Conservation (phyloP, 2,113 vertebrate species). For the Pica pica region DNA sequence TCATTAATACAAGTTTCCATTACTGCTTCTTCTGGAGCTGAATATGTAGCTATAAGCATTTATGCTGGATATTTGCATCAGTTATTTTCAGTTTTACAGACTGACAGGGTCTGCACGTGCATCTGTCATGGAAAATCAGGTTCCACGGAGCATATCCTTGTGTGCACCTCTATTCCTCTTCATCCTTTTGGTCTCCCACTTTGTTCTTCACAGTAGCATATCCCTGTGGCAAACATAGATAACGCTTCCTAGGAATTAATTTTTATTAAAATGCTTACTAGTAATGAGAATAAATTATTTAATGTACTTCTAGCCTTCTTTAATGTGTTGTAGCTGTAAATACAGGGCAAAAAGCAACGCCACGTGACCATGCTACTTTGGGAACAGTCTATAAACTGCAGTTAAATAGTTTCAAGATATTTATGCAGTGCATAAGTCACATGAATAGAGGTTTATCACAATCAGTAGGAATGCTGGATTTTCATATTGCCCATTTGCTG, state of each 20-base stretch:
- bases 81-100: background rate
- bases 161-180: background rate
- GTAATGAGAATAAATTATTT: background rate
- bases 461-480: constrained; percentile 52
- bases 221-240: background rate
- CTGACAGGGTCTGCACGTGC: background rate
- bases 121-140: background rate
- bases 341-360: background rate
- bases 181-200: background rate
- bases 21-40: background rate
- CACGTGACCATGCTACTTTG: background rate
- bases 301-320: background rate
- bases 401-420: constrained; percentile 33
- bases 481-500: constrained; percentile 52
- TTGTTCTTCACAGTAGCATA: background rate
- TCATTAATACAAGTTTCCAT: background rate
- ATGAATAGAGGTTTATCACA: constrained; percentile 51
- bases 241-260: background rate
- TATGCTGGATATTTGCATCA: background rate
- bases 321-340: background rate
- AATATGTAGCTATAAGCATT: background rate
- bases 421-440: constrained; percentile 20
- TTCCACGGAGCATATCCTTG: background rate
- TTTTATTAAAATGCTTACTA: background rate
- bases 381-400: background rate